Conservation (phyloP, 2,797 vertebrate species). For the Etheostoma perlongum region DNA sequence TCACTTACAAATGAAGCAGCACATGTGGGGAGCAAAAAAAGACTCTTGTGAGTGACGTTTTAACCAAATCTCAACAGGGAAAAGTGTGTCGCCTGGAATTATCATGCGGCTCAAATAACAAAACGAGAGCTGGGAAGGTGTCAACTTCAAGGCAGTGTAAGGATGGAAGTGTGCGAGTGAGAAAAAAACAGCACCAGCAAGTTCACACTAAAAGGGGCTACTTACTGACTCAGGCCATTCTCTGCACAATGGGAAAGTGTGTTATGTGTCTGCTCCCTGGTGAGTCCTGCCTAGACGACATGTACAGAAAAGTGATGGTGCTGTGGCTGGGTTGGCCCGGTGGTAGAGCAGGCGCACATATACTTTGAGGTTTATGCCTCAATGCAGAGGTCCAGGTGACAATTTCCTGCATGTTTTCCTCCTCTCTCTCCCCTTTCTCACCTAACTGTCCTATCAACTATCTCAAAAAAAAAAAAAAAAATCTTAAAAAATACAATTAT, state of each 20-base stretch:
- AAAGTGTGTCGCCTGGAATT: conserved; percentile 47
- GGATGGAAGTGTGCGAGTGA: conserved; percentile 26
- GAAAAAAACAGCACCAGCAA: background rate
- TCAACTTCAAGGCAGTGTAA: conserved; percentile 30
- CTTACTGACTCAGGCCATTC: conserved; percentile 27
- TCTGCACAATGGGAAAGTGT: conserved; percentile 19
- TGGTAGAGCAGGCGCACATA: too few relatives aligned
- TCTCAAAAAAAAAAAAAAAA: too few relatives aligned
- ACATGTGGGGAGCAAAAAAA: conserved; percentile 33
- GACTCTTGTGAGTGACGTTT: conserved; percentile 15
- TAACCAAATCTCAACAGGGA: conserved; percentile 47
- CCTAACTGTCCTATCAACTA: too few relatives aligned
- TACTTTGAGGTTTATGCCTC: too few relatives aligned
- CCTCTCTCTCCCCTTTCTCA: too few relatives aligned
- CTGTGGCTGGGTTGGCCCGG: background rate
- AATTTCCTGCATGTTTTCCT: too few relatives aligned
- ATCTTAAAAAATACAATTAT: too few relatives aligned
- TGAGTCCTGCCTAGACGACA: conserved; percentile 34
- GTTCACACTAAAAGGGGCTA: conserved; percentile 30
- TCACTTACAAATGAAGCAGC: conserved; percentile 70
- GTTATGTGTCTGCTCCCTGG: conserved; percentile 37
- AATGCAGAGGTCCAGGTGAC: too few relatives aligned
- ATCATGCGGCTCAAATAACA: conserved; percentile 19
- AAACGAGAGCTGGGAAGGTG: conserved; percentile 32
- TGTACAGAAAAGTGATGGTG: conserved; percentile 51